Conservation (phyloP, 2,888 invertebrate species). For the Periphyllus acericola region DNA sequence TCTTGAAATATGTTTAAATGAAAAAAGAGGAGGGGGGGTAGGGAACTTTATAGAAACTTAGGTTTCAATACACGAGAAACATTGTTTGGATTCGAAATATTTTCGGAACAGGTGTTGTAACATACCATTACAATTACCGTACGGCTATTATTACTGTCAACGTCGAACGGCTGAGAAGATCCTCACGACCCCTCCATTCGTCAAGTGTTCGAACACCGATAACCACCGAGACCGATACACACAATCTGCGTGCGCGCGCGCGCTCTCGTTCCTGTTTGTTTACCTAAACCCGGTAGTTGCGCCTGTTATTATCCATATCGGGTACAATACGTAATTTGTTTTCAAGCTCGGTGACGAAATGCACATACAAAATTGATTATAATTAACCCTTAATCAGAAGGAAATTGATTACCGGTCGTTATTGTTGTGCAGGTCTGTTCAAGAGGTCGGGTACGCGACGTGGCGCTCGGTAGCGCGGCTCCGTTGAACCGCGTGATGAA, state of each 20-base stretch:
- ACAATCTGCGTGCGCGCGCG: too few species aligned
- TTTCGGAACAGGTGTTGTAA: background rate
- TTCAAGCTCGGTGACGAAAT: background rate
- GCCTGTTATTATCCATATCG: background rate
- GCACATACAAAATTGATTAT: background rate
- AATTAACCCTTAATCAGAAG: constrained; percentile 5
- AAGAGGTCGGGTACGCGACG: background rate
- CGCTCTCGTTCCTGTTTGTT: background rate
- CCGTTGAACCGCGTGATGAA: constrained; percentile 48
- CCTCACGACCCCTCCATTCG: background rate
- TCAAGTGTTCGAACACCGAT: background rate
- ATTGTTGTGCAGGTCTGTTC: background rate
- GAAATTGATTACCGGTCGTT: constrained; percentile 45
- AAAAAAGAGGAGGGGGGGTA: background rate
- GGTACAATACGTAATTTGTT: background rate
- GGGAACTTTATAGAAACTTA: background rate
- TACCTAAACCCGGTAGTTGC: background rate
- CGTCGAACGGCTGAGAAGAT: background rate
- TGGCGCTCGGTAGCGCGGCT: constrained; percentile 13
- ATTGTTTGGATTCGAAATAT: background rate
- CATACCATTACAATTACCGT: background rate
- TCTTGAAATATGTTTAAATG: constrained; percentile 11
- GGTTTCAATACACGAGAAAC: background rate
- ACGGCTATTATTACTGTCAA: background rate
- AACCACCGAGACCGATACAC: background rate